phyloP scores from a whole-genome alignment of 2,113 vertebrate genomes.

The Australoheros scitulus region DNA sequence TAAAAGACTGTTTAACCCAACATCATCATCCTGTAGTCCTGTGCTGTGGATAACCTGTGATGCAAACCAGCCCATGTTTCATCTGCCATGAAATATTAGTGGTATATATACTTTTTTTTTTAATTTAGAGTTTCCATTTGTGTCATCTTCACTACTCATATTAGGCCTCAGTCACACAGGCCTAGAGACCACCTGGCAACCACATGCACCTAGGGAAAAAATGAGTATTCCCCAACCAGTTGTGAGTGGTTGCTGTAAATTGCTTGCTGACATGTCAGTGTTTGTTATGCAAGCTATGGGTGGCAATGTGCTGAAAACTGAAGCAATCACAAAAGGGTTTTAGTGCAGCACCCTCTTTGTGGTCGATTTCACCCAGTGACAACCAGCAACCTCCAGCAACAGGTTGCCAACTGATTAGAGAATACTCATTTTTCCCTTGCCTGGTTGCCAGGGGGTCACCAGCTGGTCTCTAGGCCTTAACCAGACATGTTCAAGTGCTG shows the following conservation, averaged over 20 bases:
- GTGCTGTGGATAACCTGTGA: neutral
- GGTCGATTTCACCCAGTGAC: neutral
- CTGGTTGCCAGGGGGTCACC: neutral
- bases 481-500: too few relatives aligned
- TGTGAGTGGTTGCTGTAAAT: neutral
- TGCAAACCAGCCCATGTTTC: neutral
- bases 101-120: neutral
- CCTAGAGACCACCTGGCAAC: too few relatives aligned
- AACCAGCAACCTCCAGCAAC: neutral
- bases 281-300: too few relatives aligned
- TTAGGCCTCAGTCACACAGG: rapidly evolving
- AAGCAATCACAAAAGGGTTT: neutral
- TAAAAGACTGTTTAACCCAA: too few relatives aligned
- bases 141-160: rapidly evolving
- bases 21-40: neutral
- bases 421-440: neutral
- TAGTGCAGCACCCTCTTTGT: neutral
- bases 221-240: neutral
- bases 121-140: neutral
- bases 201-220: neutral
- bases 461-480: rapidly evolving
- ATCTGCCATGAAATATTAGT: neutral
- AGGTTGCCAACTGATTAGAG: neutral
- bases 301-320: neutral
- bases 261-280: too few relatives aligned